A percentile compares a stretch with the other conserved stretches of the same genome.
These are phyloP conservation scores for Scaptomyza pallida DNA, from an alignment of 1,140 invertebrate genomes.

Conservation along the genomic window DNA sequence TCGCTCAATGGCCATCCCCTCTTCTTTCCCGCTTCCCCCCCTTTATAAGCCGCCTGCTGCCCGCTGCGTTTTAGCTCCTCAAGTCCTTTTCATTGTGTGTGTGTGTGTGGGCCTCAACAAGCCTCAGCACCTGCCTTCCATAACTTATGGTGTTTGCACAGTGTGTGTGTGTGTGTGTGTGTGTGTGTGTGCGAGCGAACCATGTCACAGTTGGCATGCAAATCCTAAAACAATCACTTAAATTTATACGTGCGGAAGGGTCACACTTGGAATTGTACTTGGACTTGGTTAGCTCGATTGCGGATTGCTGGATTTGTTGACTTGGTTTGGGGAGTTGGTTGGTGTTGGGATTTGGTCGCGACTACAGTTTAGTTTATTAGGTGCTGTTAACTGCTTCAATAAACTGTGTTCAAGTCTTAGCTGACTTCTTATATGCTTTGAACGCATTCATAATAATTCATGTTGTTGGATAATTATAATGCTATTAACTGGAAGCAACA, in stretches of 20 bases:
- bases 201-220: slow-evolving; percentile 47
- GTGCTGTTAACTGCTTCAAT: too few species aligned
- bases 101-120: neutral
- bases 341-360: neutral
- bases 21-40: too few species aligned
- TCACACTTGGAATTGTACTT: slow-evolving; percentile 22
- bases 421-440: too few species aligned
- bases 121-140: slow-evolving; percentile 5
- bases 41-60: slow-evolving; percentile 10
- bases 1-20: neutral
- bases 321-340: too few species aligned
- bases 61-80: slow-evolving; percentile 8
- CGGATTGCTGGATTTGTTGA: too few species aligned
- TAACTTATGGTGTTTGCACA: slow-evolving; percentile 4
- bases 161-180: slow-evolving; percentile 2
- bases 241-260: slow-evolving; percentile 42
- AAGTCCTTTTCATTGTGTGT: slow-evolving; percentile 1
- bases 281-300: neutral
- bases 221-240: slow-evolving; percentile 59
- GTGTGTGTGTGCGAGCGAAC: slow-evolving; percentile 1
- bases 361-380: too few species aligned
- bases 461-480: too few species aligned
- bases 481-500: too few species aligned
- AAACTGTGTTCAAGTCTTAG: too few species aligned
- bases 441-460: too few species aligned